These are phyloP conservation scores for Calcarius lapponicus DNA, from an alignment of 2,797 vertebrate genomes.

Conservation along the genomic window DNA sequence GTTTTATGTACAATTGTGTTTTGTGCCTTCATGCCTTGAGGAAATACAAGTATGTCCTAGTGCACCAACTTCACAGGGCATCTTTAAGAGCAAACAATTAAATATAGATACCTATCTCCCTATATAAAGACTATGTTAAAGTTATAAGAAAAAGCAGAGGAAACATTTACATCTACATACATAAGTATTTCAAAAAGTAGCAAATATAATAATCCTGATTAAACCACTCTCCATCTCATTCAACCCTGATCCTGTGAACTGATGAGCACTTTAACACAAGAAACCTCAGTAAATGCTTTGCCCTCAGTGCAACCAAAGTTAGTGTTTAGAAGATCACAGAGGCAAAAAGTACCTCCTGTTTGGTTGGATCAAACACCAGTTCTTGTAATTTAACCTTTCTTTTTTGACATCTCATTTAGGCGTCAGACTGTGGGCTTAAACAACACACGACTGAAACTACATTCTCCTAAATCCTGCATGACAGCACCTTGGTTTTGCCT, in stretches of 20 bases:
- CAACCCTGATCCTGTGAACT: background rate
- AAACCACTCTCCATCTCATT: background rate
- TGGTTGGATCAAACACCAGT: background rate
- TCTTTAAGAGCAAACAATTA: background rate
- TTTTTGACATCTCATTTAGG: background rate
- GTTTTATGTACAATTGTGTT: background rate
- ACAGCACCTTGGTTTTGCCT: background rate
- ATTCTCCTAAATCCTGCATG: background rate
- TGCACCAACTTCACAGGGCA: background rate
- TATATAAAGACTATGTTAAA: background rate
- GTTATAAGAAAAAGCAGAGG: background rate
- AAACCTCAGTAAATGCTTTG: background rate
- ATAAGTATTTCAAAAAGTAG: background rate
- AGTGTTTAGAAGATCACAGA: background rate
- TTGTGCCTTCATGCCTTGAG: background rate
- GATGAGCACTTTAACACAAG: background rate
- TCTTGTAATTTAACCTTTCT: background rate
- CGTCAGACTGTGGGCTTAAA: background rate
- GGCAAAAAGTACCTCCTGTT: background rate
- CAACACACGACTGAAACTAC: background rate
- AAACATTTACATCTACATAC: background rate
- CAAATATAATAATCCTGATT: background rate
- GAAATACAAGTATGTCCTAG: background rate
- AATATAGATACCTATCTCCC: background rate
- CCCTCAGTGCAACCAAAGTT: background rate